Conservation (phyloP, 2,113 vertebrate species). For the Sorex araneus region DNA sequence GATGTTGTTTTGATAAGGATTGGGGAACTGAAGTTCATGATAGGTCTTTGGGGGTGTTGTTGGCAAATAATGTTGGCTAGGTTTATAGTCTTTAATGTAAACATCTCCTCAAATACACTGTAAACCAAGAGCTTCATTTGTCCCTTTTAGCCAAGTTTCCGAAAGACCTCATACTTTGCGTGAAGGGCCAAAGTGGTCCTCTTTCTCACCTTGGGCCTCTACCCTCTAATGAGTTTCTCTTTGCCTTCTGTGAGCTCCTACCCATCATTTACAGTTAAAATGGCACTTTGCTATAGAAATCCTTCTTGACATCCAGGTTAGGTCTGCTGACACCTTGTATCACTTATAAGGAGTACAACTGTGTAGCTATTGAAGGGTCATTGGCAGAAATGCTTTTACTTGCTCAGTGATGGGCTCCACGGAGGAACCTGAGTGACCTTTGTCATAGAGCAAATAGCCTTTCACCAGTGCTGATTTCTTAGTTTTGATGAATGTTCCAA, state of each 20-base stretch:
- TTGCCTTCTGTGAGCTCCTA: not conserved
- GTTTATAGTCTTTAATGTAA: slow-evolving; percentile 24
- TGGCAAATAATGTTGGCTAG: not conserved
- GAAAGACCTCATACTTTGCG: not conserved
- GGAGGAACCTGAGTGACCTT: not conserved
- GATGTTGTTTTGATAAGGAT: not conserved
- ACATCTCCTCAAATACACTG: not conserved
- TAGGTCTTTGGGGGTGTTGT: not conserved
- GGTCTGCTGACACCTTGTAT: not conserved
- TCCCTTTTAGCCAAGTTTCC: not conserved
- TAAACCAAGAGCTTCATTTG: not conserved
- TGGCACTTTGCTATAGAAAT: not conserved
- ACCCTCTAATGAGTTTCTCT: not conserved
- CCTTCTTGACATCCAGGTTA: not conserved
- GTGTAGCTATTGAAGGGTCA: not conserved
- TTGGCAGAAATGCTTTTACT: not conserved
- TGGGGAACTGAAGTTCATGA: not conserved
- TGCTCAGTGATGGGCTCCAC: not conserved
- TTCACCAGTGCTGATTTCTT: not conserved
- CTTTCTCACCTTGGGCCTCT: not conserved
- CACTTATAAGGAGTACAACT: not conserved
- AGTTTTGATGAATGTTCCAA: not conserved
- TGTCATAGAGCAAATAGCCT: not conserved
- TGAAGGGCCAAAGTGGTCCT: accelerated
- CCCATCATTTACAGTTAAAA: not conserved